These are phyloP conservation scores for Equus przewalskii DNA, from an alignment of 2,113 vertebrate species.

Conservation along the genomic window DNA sequence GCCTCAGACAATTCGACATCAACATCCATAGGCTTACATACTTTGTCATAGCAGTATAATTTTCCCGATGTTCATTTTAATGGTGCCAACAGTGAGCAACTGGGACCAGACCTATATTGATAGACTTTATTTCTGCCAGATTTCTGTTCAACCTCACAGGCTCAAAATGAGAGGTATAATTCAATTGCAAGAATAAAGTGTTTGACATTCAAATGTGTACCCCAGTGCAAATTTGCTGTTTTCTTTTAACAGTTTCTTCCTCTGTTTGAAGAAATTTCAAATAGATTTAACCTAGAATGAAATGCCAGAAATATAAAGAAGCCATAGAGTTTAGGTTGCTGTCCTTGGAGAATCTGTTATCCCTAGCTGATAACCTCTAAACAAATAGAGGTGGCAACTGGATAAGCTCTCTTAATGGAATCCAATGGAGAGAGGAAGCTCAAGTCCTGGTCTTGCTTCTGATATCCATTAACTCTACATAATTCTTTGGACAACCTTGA, in stretches of 20 bases:
- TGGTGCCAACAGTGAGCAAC: not conserved
- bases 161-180: slow-evolving; percentile 43
- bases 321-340: not conserved
- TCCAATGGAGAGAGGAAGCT: not conserved
- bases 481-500: slow-evolving; percentile 82
- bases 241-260: not conserved
- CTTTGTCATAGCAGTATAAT: not conserved
- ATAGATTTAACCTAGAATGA: not conserved
- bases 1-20: not conserved
- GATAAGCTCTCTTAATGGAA: slow-evolving; percentile 56
- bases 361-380: slow-evolving; percentile 28
- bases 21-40: not conserved
- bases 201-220: slow-evolving; percentile 18
- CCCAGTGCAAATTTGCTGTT: not conserved
- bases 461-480: slow-evolving; percentile 51
- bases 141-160: not conserved
- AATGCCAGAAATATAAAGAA: slow-evolving; percentile 43
- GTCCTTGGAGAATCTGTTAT: not conserved
- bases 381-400: slow-evolving; percentile 27
- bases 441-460: slow-evolving; percentile 9
- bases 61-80: slow-evolving; percentile 1
- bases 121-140: not conserved
- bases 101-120: not conserved
- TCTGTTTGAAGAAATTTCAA: slow-evolving; percentile 31
- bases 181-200: not conserved